Evolutionary conservation across 2,113 vertebrate genomes (phyloP), one percentile per base, ranked within the genome.

Genomic region (Podiceps cristatus): DNA sequence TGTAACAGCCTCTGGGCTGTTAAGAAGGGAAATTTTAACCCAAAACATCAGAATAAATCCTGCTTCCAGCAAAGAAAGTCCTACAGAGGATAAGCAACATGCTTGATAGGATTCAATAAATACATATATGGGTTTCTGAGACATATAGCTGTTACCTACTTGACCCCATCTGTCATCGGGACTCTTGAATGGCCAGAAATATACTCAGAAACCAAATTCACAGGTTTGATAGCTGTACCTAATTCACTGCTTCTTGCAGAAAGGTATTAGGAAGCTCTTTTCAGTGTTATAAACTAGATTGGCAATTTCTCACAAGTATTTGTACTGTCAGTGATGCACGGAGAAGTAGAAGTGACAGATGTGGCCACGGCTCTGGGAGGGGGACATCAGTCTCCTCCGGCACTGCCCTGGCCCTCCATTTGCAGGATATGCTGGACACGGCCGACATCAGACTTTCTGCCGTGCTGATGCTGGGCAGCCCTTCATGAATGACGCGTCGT

Each of bases 401-500:
- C 37, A 66, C 68, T 81, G 69, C 55, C 63, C 7, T 3, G 40
- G 29, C 18, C 66, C 68, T 94, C 18, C 28, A 2, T 94, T 74
- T 80, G 16, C 60, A 86, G 47, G 40, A 20, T 68, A 68, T 64
- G 12, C 35, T 77, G 33, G 37, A 50, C 1, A 0, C 4, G 18
- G 22, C 45, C 80, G 40, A 12, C 33, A 15, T 11, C 11, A 45
- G 37, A 20, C 5, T 66, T 44, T 35, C 37, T 74, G 63, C 35
- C 2, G 0, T 29, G 49, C 35, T 77, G 16, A 0, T 3, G 3
- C n/a, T 64, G 62, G 53, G 19, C 28, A 83, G 2, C 14, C 63
- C 8, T 18, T 77, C 52, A 7, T 8, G 8, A 56, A 44, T 7
- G 40, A 20, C 33, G 11, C 8, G 0, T 40, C 2, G 1, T 17